Evolutionary conservation across 2,888 invertebrate species (phyloP), one percentile per base, ranked within the genome.

Genomic region (Nephrotoma appendiculata): DNA sequence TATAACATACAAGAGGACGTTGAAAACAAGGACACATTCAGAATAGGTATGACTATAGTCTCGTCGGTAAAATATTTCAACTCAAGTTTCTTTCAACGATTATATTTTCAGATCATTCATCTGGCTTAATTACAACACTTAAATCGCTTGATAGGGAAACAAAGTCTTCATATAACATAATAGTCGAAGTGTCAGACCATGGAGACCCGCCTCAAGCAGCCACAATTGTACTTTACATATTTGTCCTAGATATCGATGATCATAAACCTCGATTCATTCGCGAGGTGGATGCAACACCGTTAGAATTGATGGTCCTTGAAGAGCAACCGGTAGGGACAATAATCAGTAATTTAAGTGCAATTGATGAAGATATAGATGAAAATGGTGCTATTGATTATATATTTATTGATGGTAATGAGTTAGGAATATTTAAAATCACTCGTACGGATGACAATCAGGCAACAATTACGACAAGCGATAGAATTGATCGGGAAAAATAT

Each of bases 131-230:
- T 85, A 95, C 94, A 0, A 96, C 96, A 0, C 93, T 93, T 0
- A 93, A 93, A 71, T 90, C 93, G 0, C 90, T 97, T 45, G 97
- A 97, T 90, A 93, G 97, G 0, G 97, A 97, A 90, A 92, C 92
- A 0, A 95, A 95, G 89, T 94, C 94, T 12, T 93, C 93, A 52
- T 97, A 96, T 90, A 95, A 95, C n/a, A 92, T 97, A 86, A 94
- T 96, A 9, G 91, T 97, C 5, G 93, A 95, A n/a, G 96, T 96
- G 5, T 93, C 94, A 83, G 97, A 97, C 90, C 93, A 94, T 87
- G 97, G 97, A 0, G 93, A 94, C 85, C 96, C 96, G 0, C 94
- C 95, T 11, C 96, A 96, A 89, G 95, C 95, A 88, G 94, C 94
- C 0, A 95, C 96, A 0, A 92, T 95, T 86, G 94, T 96, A 0